Evolutionary conservation across 2,888 invertebrate genomes (phyloP).

Genomic region (Pandemis corylana): DNA sequence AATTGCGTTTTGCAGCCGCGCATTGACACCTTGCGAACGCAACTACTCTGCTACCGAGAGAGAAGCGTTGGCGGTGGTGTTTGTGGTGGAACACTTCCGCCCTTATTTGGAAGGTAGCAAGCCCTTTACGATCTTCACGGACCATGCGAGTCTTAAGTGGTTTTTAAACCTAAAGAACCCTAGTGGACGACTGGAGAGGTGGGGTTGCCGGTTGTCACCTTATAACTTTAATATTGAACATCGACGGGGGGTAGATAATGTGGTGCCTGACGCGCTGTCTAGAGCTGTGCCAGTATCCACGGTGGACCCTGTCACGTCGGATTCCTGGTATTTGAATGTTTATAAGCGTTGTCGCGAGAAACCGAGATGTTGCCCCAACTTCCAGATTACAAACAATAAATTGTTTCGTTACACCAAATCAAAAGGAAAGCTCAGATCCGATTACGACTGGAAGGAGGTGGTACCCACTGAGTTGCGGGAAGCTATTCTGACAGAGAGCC

Average conservation of each 20-base stretch:
- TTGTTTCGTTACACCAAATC: constrained; percentile 44
- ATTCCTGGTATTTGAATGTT: constrained; percentile 37
- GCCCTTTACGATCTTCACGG: constrained; percentile 27
- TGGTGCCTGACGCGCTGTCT: constrained; percentile 30
- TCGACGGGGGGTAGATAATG: constrained; percentile 15
- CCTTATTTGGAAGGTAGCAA: background rate
- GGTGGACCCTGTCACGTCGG: background rate
- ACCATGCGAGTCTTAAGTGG: constrained; percentile 18
- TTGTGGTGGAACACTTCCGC: background rate
- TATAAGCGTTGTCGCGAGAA: constrained; percentile 39
- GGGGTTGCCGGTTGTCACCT: constrained; percentile 18
- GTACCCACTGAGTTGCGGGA: background rate
- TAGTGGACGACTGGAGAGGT: constrained; percentile 28
- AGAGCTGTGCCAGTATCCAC: background rate
- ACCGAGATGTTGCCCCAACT: constrained; percentile 43
- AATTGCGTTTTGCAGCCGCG: background rate
- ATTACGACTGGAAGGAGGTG: background rate
- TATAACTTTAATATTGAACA: constrained; percentile 18
- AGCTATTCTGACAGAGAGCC: background rate
- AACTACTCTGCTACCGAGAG: background rate
- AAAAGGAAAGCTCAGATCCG: no score
- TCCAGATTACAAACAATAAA: constrained; percentile 37
- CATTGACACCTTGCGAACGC: background rate
- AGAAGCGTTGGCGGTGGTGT: background rate
- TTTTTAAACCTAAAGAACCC: constrained; percentile 25